phyloP scores from a whole-genome alignment of 2,888 invertebrate genomes.

The Pharmacophagus antenor region DNA sequence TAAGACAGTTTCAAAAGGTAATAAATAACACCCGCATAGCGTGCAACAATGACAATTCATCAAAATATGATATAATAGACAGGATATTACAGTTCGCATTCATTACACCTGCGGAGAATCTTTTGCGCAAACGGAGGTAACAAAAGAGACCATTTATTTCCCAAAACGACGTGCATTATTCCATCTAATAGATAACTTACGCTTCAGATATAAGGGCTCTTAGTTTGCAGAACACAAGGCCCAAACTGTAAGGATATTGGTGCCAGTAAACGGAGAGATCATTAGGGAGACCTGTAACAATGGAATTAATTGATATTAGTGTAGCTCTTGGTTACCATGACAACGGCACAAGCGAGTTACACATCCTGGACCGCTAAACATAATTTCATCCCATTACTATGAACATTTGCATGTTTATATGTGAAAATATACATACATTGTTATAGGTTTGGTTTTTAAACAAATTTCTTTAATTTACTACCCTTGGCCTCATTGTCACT shows the following conservation, averaged over 20 bases:
- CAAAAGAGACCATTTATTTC: slow-evolving; percentile 6
- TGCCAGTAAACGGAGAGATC: slow-evolving; percentile 94
- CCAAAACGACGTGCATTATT: background rate
- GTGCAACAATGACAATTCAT: background rate
- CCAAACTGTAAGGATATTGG: slow-evolving; percentile 92
- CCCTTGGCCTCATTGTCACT: too few species aligned
- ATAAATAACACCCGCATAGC: background rate
- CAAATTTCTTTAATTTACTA: too few species aligned
- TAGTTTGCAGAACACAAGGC: slow-evolving; percentile 89
- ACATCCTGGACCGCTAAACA: too few species aligned
- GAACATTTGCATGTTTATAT: too few species aligned
- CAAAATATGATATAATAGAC: slow-evolving; percentile 6
- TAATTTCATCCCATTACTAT: too few species aligned
- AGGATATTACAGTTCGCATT: background rate
- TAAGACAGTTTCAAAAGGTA: background rate
- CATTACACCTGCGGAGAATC: background rate
- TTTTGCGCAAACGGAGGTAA: background rate
- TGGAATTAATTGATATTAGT: background rate
- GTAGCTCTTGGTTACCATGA: background rate
- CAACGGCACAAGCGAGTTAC: background rate
- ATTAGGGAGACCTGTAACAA: slow-evolving; percentile 88
- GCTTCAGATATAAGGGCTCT: slow-evolving; percentile 91
- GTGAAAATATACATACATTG: too few species aligned
- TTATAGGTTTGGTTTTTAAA: too few species aligned
- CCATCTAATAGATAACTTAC: slow-evolving; percentile 81